Conservation (phyloP, 1,140 invertebrate species). For the Tetramorium alpestre region DNA sequence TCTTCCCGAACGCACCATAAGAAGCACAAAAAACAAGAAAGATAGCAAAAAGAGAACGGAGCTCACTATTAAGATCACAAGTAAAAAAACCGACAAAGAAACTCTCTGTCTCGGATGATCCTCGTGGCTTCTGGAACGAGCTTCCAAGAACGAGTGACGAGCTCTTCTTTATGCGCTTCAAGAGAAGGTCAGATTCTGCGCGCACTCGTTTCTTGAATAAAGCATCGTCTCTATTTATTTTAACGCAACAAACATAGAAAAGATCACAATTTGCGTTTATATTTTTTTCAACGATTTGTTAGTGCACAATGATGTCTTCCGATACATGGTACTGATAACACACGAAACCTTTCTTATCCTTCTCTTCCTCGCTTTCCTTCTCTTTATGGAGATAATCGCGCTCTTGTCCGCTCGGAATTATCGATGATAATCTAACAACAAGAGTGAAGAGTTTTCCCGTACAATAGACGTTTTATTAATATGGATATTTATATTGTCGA, state of each 20-base stretch:
- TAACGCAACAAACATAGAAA: background rate
- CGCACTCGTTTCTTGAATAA: background rate
- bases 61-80: background rate
- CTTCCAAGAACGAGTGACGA: background rate
- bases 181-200: background rate
- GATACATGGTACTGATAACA: background rate
- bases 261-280: background rate
- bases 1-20: background rate
- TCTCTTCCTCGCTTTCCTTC: background rate
- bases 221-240: background rate
- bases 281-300: background rate
- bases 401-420: background rate
- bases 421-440: background rate
- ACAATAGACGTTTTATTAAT: constrained; percentile 18
- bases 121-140: background rate
- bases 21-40: background rate
- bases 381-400: background rate
- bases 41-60: background rate
- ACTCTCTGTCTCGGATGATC: background rate
- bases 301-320: background rate
- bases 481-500: background rate
- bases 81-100: background rate
- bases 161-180: background rate
- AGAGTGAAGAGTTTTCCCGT: background rate
- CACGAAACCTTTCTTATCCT: background rate